Conservation (phyloP, 2,113 vertebrate genomes). For the Embiotoca jacksoni region DNA sequence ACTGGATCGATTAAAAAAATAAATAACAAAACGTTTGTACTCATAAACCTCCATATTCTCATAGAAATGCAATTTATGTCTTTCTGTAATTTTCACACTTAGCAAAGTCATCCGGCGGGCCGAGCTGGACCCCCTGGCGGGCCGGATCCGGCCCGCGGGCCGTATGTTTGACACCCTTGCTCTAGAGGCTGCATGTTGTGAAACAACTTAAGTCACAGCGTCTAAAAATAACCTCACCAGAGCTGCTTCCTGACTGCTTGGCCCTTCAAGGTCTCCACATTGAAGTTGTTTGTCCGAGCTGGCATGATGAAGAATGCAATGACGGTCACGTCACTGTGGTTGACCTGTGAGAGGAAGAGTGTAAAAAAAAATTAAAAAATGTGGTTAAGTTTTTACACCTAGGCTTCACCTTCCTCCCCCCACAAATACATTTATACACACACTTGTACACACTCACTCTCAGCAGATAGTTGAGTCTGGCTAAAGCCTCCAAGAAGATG, state of each 20-base stretch:
- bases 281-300: slow-evolving; percentile 95
- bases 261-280: slow-evolving; percentile 94
- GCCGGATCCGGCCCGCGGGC: no score
- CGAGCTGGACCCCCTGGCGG: no score
- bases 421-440: neutral
- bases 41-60: no score
- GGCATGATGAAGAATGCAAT: slow-evolving; percentile 96
- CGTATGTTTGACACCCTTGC: neutral
- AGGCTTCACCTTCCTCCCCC: neutral
- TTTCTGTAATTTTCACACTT: no score
- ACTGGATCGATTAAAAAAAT: no score
- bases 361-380: neutral
- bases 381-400: neutral
- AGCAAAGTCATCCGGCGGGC: no score
- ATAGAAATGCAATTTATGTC: no score
- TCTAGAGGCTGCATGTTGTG: neutral
- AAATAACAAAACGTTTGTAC: no score
- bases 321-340: slow-evolving; percentile 90
- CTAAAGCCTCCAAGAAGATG: slow-evolving; percentile 91
- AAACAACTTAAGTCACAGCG: neutral
- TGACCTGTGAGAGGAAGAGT: slow-evolving; percentile 83
- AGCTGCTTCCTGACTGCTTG: slow-evolving; percentile 95
- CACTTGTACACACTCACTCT: slow-evolving; percentile 81
- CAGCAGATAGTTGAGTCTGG: slow-evolving; percentile 94
- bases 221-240: slow-evolving; percentile 82